Conservation (phyloP, 1,140 invertebrate species). For the Achatina immaculata region DNA sequence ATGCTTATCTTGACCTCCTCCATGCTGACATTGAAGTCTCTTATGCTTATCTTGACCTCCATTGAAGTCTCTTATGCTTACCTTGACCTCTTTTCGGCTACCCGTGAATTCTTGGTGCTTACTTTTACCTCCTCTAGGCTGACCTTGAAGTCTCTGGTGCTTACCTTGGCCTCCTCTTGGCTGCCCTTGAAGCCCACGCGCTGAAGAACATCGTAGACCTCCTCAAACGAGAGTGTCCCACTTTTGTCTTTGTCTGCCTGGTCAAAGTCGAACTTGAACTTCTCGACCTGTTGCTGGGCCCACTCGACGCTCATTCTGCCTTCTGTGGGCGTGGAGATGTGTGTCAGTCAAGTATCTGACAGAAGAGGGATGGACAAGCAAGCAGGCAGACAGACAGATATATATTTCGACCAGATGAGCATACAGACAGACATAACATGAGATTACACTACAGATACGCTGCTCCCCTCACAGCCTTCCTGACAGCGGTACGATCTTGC, state of each 20-base stretch:
- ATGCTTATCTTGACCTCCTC: too few species aligned
- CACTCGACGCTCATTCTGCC: constrained; percentile 56
- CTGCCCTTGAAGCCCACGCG: constrained; percentile 57
- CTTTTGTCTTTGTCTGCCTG: constrained; percentile 62
- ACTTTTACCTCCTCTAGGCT: too few species aligned
- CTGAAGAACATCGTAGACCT: constrained; percentile 50
- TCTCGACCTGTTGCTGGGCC: constrained; percentile 55
- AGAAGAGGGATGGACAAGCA: too few species aligned
- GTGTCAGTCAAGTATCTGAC: background rate
- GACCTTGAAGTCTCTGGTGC: background rate
- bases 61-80: too few species aligned
- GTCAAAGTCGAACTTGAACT: constrained; percentile 55
- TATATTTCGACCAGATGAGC: too few species aligned
- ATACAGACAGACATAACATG: background rate
- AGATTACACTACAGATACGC: too few species aligned
- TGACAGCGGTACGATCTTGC: too few species aligned
- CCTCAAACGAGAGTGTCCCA: constrained; percentile 53
- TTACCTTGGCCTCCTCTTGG: constrained; percentile 54
- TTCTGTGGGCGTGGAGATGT: background rate
- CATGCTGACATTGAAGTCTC: too few species aligned
- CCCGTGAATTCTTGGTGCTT: too few species aligned
- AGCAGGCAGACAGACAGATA: background rate
- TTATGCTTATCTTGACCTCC: too few species aligned
- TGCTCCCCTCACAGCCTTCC: too few species aligned
- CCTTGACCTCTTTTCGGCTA: too few species aligned